Evolutionary conservation across 2,888 invertebrate species (phyloP), one percentile per base, ranked within the genome.

Genomic region (Girardia tigrina): DNA sequence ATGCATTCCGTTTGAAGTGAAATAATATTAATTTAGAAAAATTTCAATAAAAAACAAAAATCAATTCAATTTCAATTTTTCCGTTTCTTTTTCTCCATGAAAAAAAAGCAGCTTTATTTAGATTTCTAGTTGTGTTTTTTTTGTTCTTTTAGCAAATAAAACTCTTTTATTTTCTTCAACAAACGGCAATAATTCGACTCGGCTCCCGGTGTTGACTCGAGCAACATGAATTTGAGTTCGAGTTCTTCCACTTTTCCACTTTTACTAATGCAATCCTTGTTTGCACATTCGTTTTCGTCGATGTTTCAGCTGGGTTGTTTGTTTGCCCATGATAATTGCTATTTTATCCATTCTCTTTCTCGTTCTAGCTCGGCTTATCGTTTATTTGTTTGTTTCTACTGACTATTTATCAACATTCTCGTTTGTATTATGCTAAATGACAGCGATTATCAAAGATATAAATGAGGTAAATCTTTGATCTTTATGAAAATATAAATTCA

Each of bases 271-370:
- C 56, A 56, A 23, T 56, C 56, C 2, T 56, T 56, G 56, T 56
- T 56, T 56, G 56, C 56, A 56, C 56, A 56, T 56, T 56, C 56
- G n/a, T n/a, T 56, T 56, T 23, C 23, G 56, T 56, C 56, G 56
- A 56, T 23, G 23, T 56, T 56, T 56, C 56, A 56, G 56, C 56
- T 56, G 56, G 23, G 23, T 12, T 16, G 56, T 56, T 56, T 56
- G 56, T 56, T 56, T 56, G 56, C n/a, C n/a, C 56, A 56, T 56
- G n/a, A 56, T 56, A 56, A 56, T 56, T 56, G 56, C 56, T 56
- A 56, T 56, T 56, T 56, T 56, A 56, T 56, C 56, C 56, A 56
- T 56, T 56, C 56, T 56, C 36, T 36, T 23, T 56, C 23, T 56
- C n/a, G n/a, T n/a, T n/a, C 56, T 56, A 56, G n/a, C 56, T 56